These are phyloP conservation scores for Volucella bombylans DNA, from an alignment of 2,888 invertebrate genomes.

Conservation along the genomic window DNA sequence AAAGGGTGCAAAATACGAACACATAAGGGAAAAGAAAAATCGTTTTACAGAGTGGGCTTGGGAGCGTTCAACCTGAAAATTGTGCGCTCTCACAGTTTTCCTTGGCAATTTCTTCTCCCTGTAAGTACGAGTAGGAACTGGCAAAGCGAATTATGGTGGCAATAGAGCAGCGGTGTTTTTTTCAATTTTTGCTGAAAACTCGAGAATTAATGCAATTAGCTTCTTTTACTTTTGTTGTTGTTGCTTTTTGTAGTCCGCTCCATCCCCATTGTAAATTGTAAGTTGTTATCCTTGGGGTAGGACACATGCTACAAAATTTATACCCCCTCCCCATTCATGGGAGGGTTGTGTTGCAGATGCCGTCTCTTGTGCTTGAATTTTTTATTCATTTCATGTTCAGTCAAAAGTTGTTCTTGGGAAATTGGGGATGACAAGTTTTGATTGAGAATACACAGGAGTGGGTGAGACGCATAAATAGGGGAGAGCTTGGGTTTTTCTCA, in stretches of 20 bases:
- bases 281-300: slow-evolving; percentile 62
- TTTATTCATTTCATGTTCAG: too few relatives aligned
- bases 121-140: not conserved
- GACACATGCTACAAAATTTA: slow-evolving; percentile 62
- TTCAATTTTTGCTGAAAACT: slow-evolving; percentile 61
- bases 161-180: slow-evolving; percentile 51
- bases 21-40: slow-evolving; percentile 5
- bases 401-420: too few relatives aligned
- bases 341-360: too few relatives aligned
- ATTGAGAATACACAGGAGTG: too few relatives aligned
- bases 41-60: slow-evolving; percentile 1
- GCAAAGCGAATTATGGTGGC: slow-evolving; percentile 68
- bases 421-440: too few relatives aligned
- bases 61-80: slow-evolving; percentile 65
- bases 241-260: not conserved
- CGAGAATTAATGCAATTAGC: slow-evolving; percentile 73
- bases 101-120: slow-evolving; percentile 28
- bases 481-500: too few relatives aligned
- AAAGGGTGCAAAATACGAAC: not conserved
- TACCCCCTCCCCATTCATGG: not conserved
- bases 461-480: too few relatives aligned
- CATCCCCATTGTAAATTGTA: slow-evolving; percentile 44
- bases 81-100: slow-evolving; percentile 38
- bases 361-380: too few relatives aligned
- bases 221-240: slow-evolving; percentile 42